These are phyloP conservation scores for Pogoniulus pusillus DNA, from an alignment of 2,797 vertebrate genomes.

Conservation along the genomic window DNA sequence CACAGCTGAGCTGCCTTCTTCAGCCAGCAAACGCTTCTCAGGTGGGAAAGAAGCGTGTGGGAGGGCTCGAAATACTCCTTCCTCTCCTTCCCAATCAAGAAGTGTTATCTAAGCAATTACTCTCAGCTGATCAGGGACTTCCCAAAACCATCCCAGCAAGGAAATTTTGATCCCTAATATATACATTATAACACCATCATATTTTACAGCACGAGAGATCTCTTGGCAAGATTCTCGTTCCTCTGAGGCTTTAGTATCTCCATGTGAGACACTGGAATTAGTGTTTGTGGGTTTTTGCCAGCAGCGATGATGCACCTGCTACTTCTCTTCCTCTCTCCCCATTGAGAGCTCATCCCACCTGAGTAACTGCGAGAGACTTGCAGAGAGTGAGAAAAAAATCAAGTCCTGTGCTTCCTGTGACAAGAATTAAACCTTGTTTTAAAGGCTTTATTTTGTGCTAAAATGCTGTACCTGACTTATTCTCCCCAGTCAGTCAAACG, in stretches of 20 bases:
- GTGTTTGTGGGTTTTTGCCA: background rate
- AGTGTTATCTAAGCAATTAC: background rate
- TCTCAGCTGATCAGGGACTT: background rate
- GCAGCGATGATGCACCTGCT: too few species aligned
- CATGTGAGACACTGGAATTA: background rate
- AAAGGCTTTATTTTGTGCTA: background rate
- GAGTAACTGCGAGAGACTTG: accelerated
- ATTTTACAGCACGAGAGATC: too few species aligned
- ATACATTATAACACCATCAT: accelerated
- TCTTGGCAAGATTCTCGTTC: background rate
- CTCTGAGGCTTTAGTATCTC: background rate
- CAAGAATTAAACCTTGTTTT: background rate
- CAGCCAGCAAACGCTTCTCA: accelerated
- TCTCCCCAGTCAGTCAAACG: too few species aligned
- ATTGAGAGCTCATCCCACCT: too few species aligned
- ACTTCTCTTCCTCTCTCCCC: background rate
- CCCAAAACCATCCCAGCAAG: accelerated
- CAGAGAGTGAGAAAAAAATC: background rate
- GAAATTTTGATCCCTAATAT: background rate
- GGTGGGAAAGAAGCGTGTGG: accelerated
- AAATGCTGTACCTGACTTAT: background rate
- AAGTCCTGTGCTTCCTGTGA: background rate
- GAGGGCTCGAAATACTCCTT: background rate
- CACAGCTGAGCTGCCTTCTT: background rate
- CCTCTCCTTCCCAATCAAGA: background rate